Evolutionary conservation across 1,140 invertebrate species (phyloP), one percentile per base, ranked within the genome.

Genomic region (Phymastichus coffea): DNA sequence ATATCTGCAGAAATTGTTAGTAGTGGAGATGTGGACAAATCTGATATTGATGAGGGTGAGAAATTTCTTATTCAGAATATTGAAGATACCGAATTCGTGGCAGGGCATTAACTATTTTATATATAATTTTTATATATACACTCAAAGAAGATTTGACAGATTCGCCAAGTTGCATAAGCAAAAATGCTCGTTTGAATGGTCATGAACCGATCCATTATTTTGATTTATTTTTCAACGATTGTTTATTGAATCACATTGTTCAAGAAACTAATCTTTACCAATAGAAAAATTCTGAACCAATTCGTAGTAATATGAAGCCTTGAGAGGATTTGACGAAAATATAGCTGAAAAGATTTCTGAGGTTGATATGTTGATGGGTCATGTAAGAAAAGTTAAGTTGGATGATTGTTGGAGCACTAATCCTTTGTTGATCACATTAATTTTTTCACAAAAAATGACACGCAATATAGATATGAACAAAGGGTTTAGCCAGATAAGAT

Each of bases 401-500:
- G 17, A 63, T 22, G 63, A 65, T 49, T 71, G 71, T 63, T 73
- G 71, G 69, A 56, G 48, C 12, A 66, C n/a, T 35, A 55, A 72
- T 53, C 10, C 54, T 26, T 37, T 71, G 9, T n/a, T 72, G 7
- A 14, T 19, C 4, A 71, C 66, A 23, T 65, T 64, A 9, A 63
- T 68, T 20, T 73, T 72, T 46, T 15, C 19, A 10, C 30, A 69
- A 57, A 60, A 47, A 2, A 72, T 73, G 66, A 30, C 55, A 28
- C 35, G 66, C n/a, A n/a, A 54, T 49, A 70, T 37, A 41, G 59
- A 20, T 69, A 62, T 57, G 23, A 63, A n/a, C 19, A 51, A 48
- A 61, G n/a, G n/a, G n/a, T n/a, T n/a, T n/a, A n/a, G n/a, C n/a
- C n/a, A n/a, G n/a, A n/a, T n/a, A n/a, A n/a, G n/a, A n/a, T n/a